Evolutionary conservation across 2,888 invertebrate genomes (phyloP).

Genomic region (Clanis bilineata): DNA sequence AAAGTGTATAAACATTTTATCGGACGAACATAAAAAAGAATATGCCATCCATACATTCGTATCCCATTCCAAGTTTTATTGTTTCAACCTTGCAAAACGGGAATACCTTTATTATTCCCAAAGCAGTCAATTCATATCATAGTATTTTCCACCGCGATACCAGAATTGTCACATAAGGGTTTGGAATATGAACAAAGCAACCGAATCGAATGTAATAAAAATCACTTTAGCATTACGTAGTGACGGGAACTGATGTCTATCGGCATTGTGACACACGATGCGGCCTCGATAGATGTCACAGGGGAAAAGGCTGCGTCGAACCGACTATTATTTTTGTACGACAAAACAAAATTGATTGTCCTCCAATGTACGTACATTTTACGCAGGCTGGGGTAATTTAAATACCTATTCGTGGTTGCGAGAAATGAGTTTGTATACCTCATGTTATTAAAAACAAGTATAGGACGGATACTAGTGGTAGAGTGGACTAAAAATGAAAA

Average conservation of each 20-base stretch:
- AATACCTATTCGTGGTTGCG: slow-evolving; percentile 24
- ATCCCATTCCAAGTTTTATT: slow-evolving; percentile 3
- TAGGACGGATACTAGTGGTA: too few relatives aligned
- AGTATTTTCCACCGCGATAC: slow-evolving; percentile 57
- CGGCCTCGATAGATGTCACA: slow-evolving; percentile 72
- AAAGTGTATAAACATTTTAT: background rate
- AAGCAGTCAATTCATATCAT: slow-evolving; percentile 26
- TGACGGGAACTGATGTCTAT: slow-evolving; percentile 78
- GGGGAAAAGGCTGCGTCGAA: slow-evolving; percentile 67
- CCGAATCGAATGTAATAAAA: slow-evolving; percentile 80
- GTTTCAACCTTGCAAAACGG: slow-evolving; percentile 10
- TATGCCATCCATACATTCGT: background rate
- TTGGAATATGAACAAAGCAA: slow-evolving; percentile 74
- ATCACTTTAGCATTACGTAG: slow-evolving; percentile 76
- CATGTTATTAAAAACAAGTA: too few relatives aligned
- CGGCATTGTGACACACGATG: slow-evolving; percentile 75
- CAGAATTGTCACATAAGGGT: slow-evolving; percentile 59
- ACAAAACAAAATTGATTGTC: slow-evolving; percentile 73
- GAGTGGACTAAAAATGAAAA: too few relatives aligned
- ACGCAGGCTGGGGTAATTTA: slow-evolving; percentile 37
- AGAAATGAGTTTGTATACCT: background rate
- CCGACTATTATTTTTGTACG: slow-evolving; percentile 75
- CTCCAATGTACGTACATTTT: slow-evolving; percentile 43
- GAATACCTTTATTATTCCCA: slow-evolving; percentile 13
- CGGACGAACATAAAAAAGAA: background rate